phyloP scores from a whole-genome alignment of 2,888 invertebrate genomes.

The Iselma pallidipennis region DNA sequence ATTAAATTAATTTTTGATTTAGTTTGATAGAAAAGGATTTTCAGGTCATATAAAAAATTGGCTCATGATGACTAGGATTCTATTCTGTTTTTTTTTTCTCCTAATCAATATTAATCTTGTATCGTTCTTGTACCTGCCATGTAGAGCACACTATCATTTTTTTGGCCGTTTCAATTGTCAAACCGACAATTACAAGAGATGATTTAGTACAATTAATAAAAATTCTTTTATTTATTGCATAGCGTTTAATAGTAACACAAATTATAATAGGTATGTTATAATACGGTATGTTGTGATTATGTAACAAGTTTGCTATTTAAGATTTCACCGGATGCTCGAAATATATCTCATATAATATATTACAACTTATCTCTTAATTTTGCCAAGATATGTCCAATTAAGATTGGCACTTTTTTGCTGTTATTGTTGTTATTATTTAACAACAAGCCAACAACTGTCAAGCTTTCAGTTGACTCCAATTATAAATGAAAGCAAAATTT shows the following conservation, averaged over 20 bases:
- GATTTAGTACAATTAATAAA: not conserved
- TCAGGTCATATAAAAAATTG: not conserved
- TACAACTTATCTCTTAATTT: constrained; percentile 13
- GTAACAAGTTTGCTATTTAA: constrained; percentile 3
- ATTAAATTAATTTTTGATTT: not conserved
- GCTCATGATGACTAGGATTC: not conserved
- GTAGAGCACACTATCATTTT: not conserved
- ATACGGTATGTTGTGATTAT: not conserved
- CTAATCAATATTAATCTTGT: not conserved
- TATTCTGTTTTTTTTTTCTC: not conserved
- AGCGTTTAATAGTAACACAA: constrained; percentile 7
- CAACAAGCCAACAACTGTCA: not conserved
- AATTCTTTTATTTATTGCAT: not conserved
- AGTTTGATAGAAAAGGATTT: not conserved
- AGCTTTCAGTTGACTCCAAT: not conserved
- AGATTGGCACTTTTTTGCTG: not conserved
- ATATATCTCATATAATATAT: constrained; percentile 5
- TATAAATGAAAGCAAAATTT: no score
- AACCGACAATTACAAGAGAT: not conserved
- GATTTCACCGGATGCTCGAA: constrained; percentile 20
- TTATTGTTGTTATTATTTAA: not conserved
- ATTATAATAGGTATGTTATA: not conserved
- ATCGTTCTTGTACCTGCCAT: not conserved
- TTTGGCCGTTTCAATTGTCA: not conserved
- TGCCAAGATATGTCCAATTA: constrained; percentile 10